Conservation (phyloP, 1,140 invertebrate species). For the Heliothis subflexa region DNA sequence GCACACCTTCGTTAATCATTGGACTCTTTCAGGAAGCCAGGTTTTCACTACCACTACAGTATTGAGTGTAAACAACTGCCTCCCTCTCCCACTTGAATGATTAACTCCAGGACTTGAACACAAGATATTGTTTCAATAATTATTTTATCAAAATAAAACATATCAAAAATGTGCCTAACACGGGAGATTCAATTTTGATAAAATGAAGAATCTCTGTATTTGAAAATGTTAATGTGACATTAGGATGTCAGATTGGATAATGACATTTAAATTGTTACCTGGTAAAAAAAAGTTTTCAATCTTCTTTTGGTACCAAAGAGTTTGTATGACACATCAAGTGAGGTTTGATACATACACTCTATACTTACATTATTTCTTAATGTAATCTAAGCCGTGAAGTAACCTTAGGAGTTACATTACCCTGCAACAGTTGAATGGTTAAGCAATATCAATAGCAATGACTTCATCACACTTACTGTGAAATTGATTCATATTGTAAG, state of each 20-base stretch:
- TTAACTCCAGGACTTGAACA: too few relatives aligned
- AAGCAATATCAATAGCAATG: slow-evolving; percentile 3
- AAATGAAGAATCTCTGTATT: too few relatives aligned
- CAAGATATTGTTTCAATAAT: too few relatives aligned
- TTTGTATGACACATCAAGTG: too few relatives aligned
- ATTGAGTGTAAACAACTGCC: too few relatives aligned
- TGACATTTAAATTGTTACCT: neutral
- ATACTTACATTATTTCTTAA: neutral
- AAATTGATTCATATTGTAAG: slow-evolving; percentile 12
- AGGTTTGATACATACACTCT: neutral
- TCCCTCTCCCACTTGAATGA: too few relatives aligned
- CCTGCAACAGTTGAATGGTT: neutral
- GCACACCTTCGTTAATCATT: neutral
- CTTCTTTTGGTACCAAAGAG: neutral
- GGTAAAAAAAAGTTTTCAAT: neutral
- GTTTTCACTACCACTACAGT: too few relatives aligned
- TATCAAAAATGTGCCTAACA: too few relatives aligned
- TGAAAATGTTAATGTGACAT: neutral
- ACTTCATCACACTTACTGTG: neutral
- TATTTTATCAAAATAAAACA: too few relatives aligned
- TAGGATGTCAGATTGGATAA: neutral
- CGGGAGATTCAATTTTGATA: too few relatives aligned
- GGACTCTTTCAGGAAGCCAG: neutral
- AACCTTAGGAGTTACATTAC: neutral
- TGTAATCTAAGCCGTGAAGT: slow-evolving; percentile 7